A percentile compares a stretch with the other conserved stretches of the same genome.
Conservation (phyloP, 1,140 invertebrate genomes). For the Heliconius eleuchia region DNA sequence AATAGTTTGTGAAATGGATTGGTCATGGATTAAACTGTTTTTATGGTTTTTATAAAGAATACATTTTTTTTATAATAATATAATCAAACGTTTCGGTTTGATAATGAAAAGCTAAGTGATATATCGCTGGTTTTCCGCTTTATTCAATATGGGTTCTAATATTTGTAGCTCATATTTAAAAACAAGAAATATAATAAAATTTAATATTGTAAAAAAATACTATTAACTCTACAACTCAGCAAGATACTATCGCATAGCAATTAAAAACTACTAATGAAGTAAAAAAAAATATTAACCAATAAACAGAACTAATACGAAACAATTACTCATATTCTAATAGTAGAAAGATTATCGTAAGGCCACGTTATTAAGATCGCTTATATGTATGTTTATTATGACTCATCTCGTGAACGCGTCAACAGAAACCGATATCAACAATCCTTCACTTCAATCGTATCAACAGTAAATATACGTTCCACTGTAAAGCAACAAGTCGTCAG, state of each 20-base stretch:
- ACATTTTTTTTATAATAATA: too few species aligned
- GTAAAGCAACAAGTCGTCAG: constrained; percentile 64
- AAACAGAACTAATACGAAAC: background rate
- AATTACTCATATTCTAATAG: constrained; percentile 2
- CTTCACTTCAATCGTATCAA: constrained; percentile 19
- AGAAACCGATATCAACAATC: constrained; percentile 25
- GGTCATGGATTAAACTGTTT: too few species aligned
- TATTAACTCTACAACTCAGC: too few species aligned
- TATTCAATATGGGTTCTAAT: too few species aligned
- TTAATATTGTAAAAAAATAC: too few species aligned
- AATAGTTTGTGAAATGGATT: too few species aligned
- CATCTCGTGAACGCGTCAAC: background rate
- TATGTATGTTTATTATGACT: background rate
- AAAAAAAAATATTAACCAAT: background rate
- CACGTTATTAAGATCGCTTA: background rate
- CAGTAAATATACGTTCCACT: constrained; percentile 50
- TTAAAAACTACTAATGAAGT: background rate
- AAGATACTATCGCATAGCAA: background rate
- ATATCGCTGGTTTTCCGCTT: too few species aligned
- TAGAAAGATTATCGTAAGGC: background rate
- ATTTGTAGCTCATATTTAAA: too few species aligned
- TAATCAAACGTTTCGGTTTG: too few species aligned
- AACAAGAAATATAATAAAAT: too few species aligned
- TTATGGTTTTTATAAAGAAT: too few species aligned
- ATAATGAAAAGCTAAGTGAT: too few species aligned